Conservation (phyloP, 2,797 vertebrate genomes). For the Halcyon leucocephala region DNA sequence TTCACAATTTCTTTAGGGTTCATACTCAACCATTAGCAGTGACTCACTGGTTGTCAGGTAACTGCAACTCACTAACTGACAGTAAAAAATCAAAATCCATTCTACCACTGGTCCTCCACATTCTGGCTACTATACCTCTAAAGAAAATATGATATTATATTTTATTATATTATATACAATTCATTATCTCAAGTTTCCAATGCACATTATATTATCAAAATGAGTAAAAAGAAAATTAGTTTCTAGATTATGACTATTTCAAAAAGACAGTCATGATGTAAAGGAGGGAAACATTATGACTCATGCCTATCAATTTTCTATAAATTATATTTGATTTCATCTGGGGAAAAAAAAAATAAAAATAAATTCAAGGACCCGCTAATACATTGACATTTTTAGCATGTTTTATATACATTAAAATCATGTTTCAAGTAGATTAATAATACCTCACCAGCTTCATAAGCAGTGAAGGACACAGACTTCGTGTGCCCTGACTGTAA, state of each 20-base stretch:
- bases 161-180: background rate
- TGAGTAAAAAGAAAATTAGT: background rate
- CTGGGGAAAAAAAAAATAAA: background rate
- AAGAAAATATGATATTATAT: background rate
- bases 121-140: background rate
- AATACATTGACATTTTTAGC: background rate
- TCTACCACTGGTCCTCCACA: background rate
- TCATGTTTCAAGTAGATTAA: background rate
- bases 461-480: background rate
- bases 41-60: background rate
- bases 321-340: background rate
- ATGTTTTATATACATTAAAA: constrained; percentile 3
- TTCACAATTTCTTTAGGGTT: background rate
- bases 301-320: background rate
- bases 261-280: background rate
- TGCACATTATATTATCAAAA: background rate
- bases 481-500: background rate
- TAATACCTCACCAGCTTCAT: background rate
- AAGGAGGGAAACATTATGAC: background rate
- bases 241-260: background rate
- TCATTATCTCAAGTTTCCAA: background rate
- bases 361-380: background rate
- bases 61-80: background rate
- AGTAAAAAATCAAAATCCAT: background rate
- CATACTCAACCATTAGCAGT: background rate